Percentiles rank a stretch among this genome's conserved stretches.
Evolutionary conservation across 2,113 vertebrate species (phyloP).

Genomic region (Panthera leo): DNA sequence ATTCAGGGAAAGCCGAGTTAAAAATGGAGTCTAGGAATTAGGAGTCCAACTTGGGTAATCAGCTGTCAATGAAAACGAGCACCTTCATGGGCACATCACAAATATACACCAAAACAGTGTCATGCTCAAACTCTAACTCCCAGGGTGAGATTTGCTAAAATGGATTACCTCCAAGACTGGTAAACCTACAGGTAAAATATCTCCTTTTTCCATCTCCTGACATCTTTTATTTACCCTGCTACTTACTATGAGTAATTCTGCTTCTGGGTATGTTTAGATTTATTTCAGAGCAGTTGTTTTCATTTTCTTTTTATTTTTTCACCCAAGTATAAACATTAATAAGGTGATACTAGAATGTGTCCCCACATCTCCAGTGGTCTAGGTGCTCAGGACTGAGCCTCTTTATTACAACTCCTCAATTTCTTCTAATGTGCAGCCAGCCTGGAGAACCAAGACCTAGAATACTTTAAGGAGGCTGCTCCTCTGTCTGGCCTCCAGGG

Average conservation of each 20-base stretch:
- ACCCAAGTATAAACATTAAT: too few relatives aligned
- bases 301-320: too few relatives aligned
- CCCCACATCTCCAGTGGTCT: not conserved
- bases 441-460: not conserved
- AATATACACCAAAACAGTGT: not conserved
- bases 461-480: not conserved
- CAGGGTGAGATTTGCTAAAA: not conserved
- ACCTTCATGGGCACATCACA: not conserved
- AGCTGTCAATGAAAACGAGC: not conserved
- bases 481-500: not conserved
- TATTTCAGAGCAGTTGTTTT: not conserved
- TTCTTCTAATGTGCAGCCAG: not conserved
- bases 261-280: conserved; percentile 1
- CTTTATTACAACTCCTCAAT: not conserved
- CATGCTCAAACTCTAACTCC: not conserved
- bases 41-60: not conserved
- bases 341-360: not conserved
- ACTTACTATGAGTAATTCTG: conserved; percentile 10
- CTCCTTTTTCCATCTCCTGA: not conserved
- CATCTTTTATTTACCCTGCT: not conserved
- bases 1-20: not conserved
- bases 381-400: not conserved
- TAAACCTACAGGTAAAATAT: not conserved
- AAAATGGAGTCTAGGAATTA: not conserved
- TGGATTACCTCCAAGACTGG: not conserved